These are phyloP conservation scores for Heliconius sara DNA, from an alignment of 2,888 invertebrate species.

Conservation along the genomic window DNA sequence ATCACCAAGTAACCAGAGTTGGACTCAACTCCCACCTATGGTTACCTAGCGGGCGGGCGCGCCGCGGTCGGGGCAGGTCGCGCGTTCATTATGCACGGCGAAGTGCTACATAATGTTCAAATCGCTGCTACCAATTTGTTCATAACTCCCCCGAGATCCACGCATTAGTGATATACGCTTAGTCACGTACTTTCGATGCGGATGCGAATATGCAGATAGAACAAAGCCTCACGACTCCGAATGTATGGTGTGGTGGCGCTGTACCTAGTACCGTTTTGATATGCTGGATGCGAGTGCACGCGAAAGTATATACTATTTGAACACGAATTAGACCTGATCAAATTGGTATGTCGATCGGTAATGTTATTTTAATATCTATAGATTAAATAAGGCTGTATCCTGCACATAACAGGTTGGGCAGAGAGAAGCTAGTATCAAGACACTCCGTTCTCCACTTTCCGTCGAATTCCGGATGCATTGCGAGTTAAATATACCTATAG, in stretches of 20 bases:
- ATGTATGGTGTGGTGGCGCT: neutral
- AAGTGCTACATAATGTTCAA: conserved; percentile 37
- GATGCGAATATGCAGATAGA: conserved; percentile 42
- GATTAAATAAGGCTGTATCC: no score
- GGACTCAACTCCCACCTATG: neutral
- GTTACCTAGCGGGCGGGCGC: neutral
- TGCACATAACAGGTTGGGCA: no score
- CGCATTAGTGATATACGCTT: conserved; percentile 46
- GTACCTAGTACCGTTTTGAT: conserved; percentile 3
- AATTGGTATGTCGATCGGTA: neutral
- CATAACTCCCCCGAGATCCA: conserved; percentile 47
- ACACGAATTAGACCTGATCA: neutral
- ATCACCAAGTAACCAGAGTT: no score
- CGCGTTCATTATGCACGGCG: conserved; percentile 44
- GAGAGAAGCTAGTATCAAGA: no score
- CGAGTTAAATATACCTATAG: no score
- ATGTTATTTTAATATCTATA: neutral
- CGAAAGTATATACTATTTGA: neutral
- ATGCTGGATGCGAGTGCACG: neutral
- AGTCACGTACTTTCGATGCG: conserved; percentile 39
- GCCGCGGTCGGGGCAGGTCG: conserved; percentile 29
- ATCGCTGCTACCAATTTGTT: conserved; percentile 47
- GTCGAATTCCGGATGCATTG: no score
- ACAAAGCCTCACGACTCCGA: conserved; percentile 31
- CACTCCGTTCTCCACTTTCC: no score